These are phyloP conservation scores for Aphaenogaster floridana DNA, from an alignment of 1,140 invertebrate species.

Conservation along the genomic window DNA sequence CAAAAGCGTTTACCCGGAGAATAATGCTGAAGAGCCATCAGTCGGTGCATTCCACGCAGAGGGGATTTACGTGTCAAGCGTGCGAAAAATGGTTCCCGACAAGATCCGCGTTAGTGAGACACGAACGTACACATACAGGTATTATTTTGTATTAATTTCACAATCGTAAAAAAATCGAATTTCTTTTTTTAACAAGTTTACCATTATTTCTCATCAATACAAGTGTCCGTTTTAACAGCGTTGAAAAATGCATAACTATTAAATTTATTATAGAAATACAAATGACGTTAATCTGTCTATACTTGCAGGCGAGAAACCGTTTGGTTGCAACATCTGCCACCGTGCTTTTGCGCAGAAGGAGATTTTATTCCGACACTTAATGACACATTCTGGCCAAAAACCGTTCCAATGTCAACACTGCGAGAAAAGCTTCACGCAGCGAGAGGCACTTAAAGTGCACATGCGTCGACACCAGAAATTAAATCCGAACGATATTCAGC, in stretches of 20 bases:
- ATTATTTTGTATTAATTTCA: background rate
- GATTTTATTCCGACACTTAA: conserved; percentile 93
- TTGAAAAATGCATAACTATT: background rate
- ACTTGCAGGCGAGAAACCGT: conserved; percentile 91
- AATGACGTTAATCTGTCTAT: conserved; percentile 32
- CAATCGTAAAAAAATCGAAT: conserved; percentile 18
- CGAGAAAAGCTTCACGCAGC: conserved; percentile 91
- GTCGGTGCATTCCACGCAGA: conserved; percentile 88
- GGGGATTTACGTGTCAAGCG: conserved; percentile 89
- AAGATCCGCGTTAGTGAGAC: conserved; percentile 92
- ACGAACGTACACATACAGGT: conserved; percentile 92
- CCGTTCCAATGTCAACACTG: conserved; percentile 93
- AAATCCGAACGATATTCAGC: conserved; percentile 87
- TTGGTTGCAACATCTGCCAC: conserved; percentile 91
- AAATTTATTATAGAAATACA: conserved; percentile 34
- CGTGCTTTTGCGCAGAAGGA: conserved; percentile 93
- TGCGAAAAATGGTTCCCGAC: conserved; percentile 95
- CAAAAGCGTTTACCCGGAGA: conserved; percentile 87
- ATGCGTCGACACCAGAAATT: conserved; percentile 88
- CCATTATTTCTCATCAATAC: background rate
- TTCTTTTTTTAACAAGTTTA: background rate
- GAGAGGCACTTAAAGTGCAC: conserved; percentile 89
- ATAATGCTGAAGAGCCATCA: conserved; percentile 89
- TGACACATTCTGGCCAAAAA: conserved; percentile 94
- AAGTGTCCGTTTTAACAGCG: background rate